Evolutionary conservation across 2,113 vertebrate species (phyloP).

Genomic region (Dicaeum eximium): DNA sequence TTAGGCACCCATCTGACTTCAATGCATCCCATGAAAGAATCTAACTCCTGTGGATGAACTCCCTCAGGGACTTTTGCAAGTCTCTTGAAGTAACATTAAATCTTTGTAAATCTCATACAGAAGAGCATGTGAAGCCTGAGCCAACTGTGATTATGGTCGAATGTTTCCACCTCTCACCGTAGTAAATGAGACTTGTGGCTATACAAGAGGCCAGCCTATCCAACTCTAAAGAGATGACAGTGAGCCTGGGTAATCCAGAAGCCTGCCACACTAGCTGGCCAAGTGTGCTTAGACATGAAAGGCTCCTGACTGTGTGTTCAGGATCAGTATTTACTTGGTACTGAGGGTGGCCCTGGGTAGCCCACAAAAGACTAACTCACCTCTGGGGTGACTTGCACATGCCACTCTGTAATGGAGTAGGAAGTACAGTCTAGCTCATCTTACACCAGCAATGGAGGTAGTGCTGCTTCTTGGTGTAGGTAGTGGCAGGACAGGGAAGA

Average conservation of each 20-base stretch:
- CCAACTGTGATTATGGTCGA: not conserved
- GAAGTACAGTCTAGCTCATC: not conserved
- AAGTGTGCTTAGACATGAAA: not conserved
- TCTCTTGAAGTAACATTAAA: not conserved
- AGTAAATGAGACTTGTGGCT: not conserved
- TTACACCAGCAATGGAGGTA: not conserved
- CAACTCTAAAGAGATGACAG: not conserved
- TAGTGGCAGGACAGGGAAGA: not conserved
- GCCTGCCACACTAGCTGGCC: fast-evolving
- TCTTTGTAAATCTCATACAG: not conserved
- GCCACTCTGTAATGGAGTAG: not conserved
- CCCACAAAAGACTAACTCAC: not conserved
- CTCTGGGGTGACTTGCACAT: not conserved
- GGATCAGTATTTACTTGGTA: not conserved
- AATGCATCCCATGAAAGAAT: not conserved
- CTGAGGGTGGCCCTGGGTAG: not conserved
- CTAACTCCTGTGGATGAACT: not conserved
- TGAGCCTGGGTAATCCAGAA: not conserved
- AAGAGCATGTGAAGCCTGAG: not conserved
- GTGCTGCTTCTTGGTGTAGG: not conserved
- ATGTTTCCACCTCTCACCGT: not conserved
- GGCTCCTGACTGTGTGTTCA: not conserved
- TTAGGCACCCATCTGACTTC: not conserved
- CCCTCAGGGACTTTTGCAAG: not conserved
- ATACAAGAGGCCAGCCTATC: not conserved